Percentiles rank a stretch among this genome's conserved stretches.
phyloP scores from a whole-genome alignment of 2,888 invertebrate genomes.

The Rambutsinella grinnellia region DNA sequence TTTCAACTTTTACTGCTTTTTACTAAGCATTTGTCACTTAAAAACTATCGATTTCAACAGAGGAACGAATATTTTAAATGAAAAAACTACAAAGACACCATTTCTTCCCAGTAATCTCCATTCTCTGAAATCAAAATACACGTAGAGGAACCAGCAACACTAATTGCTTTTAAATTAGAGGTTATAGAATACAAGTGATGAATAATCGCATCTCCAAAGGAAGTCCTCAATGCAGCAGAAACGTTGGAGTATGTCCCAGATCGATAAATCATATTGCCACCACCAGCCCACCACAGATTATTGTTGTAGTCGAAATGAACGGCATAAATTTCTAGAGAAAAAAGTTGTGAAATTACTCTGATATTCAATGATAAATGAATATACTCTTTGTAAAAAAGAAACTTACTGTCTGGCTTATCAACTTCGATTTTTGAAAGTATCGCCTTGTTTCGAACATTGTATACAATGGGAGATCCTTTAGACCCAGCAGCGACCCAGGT shows the following conservation, averaged over 20 bases:
- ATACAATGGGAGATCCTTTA: constrained; percentile 55
- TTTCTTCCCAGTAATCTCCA: constrained; percentile 60
- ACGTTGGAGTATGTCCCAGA: constrained; percentile 46
- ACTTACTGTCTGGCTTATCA: constrained; percentile 41
- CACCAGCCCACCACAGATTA: constrained; percentile 61
- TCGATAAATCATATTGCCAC: constrained; percentile 50
- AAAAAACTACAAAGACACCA: constrained; percentile 40
- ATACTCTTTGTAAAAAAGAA: neutral
- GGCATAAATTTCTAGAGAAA: constrained; percentile 50
- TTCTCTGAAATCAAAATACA: constrained; percentile 59
- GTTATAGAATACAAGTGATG: constrained; percentile 62
- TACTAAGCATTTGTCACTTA: too few relatives aligned
- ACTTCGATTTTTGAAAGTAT: constrained; percentile 45
- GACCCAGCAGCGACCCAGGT: constrained; percentile 61
- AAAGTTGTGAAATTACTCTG: neutral
- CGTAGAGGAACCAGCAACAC: constrained; percentile 58
- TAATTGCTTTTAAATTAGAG: constrained; percentile 33
- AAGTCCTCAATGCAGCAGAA: constrained; percentile 32
- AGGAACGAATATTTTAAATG: neutral
- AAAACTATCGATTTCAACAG: neutral
- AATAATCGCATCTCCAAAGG: constrained; percentile 52
- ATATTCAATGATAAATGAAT: constrained; percentile 1
- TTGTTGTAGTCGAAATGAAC: constrained; percentile 52
- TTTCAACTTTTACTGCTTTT: too few relatives aligned
- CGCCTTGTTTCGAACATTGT: constrained; percentile 54